Evolutionary conservation across 2,113 vertebrate genomes (phyloP), one percentile per base, ranked within the genome.

Genomic region (Hippocampus abdominalis): DNA sequence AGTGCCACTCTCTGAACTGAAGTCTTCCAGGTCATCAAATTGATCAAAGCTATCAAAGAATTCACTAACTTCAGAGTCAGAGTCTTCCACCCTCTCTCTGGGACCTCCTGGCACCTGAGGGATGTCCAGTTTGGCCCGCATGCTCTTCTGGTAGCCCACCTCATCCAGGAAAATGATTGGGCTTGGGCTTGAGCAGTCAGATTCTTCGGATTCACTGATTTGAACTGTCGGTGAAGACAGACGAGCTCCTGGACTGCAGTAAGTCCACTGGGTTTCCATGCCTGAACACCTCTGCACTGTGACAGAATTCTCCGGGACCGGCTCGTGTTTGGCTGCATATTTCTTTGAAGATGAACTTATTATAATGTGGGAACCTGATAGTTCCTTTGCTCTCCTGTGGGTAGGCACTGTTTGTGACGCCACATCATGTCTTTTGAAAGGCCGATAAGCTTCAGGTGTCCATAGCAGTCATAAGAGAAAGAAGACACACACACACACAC

Each of bases 31-130:
- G 53, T 98, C 96, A 87, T 98, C 96, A 68, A 99, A 96, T 71
- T 94, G 96, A 90, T 99, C 97, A 86, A 98, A 98, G 81, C 97
- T 99, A 86, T 99, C 97, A 87, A 99, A 99, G 91, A 99, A 99
- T 80, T 99, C 97, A 88, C 97, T 96, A 20, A 99, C 92, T 93
- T 99, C 97, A 11, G 97, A 99, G 80, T 99, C 97, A 18, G 96
- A 99, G 87, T 99, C 96, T 79, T 99, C 97, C 66, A 99, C 90
- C 48, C 93, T 93, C 72, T 98, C 95, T 88, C 94, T 95, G 70
- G 93, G 91, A 40, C 96, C 90, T 2, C 90, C 93, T 13, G 96
- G 96, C 61, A 99, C 94, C 90, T 97, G 95, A 68, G 97, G 96
- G 79, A 99, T 92, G 63, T 97, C 94, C 79, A 99, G 92, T 75